These are phyloP conservation scores for Acanthiza pusilla DNA, from an alignment of 2,797 vertebrate species.

Conservation along the genomic window DNA sequence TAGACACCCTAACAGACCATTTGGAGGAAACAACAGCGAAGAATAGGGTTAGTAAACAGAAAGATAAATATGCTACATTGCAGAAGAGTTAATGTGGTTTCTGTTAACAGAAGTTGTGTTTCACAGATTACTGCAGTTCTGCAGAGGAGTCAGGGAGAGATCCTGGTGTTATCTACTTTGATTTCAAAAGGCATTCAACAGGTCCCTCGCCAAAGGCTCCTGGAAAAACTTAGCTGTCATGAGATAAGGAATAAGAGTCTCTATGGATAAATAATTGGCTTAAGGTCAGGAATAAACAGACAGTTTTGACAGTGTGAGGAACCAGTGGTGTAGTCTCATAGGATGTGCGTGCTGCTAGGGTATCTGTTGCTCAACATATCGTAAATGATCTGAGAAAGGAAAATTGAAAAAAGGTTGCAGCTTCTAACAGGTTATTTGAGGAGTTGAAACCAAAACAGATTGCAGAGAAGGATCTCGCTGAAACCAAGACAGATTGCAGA, in stretches of 20 bases:
- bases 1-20: background rate
- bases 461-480: background rate
- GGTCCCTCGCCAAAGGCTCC: background rate
- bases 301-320: conserved; percentile 26
- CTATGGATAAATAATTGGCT: conserved; percentile 36
- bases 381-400: background rate
- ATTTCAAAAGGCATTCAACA: conserved; percentile 47
- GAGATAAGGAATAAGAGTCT: background rate
- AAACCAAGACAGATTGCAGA: background rate
- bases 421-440: conserved; percentile 1
- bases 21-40: background rate
- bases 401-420: background rate
- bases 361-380: background rate
- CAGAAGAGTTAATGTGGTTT: conserved; percentile 2
- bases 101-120: conserved; percentile 8
- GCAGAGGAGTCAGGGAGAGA: background rate
- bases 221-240: conserved; percentile 37
- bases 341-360: background rate
- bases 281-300: conserved; percentile 16
- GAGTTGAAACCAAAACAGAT: background rate
- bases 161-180: background rate
- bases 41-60: conserved; percentile 22
- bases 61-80: background rate
- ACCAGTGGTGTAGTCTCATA: background rate
- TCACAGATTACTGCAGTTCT: background rate